Percentiles rank a stretch among this genome's conserved stretches.
phyloP scores from a whole-genome alignment of 2,113 vertebrate species.

The Platysternon megacephalum region DNA sequence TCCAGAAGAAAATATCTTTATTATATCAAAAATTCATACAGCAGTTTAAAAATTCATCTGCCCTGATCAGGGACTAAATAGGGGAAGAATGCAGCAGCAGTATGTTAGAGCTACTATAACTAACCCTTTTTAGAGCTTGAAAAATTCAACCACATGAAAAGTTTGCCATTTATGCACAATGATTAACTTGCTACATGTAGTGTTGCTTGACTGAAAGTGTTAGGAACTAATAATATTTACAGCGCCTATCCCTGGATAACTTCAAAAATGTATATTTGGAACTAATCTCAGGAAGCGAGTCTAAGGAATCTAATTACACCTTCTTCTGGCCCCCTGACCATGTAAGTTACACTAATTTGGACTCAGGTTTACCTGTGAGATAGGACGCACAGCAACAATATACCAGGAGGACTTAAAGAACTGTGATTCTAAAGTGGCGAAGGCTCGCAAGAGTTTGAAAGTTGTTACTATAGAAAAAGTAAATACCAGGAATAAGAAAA shows the following conservation, averaged over 20 bases:
- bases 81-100: background rate
- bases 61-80: background rate
- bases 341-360: background rate
- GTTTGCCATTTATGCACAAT: rapidly evolving
- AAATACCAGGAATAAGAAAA: background rate
- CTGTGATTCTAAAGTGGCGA: background rate
- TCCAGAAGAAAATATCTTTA: constrained; percentile 65
- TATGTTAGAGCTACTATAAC: background rate
- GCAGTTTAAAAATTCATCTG: constrained; percentile 37
- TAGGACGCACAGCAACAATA: background rate
- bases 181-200: background rate
- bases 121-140: background rate
- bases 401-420: background rate
- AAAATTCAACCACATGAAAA: background rate
- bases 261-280: rapidly evolving
- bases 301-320: background rate
- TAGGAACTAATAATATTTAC: background rate
- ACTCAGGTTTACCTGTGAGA: background rate
- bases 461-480: background rate
- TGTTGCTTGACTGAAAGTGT: background rate
- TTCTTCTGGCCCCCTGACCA: background rate
- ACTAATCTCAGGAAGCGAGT: background rate
- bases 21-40: constrained; percentile 51
- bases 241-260: background rate
- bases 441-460: background rate